phyloP scores from a whole-genome alignment of 2,888 invertebrate species.

The Tenodera sinensis region DNA sequence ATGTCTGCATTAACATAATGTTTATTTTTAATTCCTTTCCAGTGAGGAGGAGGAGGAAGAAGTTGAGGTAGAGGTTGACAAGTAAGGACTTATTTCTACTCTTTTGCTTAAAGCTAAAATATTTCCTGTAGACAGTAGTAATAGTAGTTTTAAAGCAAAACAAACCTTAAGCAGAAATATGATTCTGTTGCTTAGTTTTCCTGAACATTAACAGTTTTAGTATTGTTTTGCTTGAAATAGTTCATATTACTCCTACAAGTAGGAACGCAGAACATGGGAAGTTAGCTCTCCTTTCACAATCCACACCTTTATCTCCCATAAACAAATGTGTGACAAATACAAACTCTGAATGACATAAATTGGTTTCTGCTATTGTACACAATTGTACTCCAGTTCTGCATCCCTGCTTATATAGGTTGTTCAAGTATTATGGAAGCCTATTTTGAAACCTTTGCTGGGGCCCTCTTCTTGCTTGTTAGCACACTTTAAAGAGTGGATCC shows the following conservation, averaged over 20 bases:
- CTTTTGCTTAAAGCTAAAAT: not conserved
- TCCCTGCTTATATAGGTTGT: too few relatives aligned
- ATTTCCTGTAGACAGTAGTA: not conserved
- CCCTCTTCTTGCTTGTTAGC: too few relatives aligned
- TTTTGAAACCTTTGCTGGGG: too few relatives aligned
- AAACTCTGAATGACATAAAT: too few relatives aligned
- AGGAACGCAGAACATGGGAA: too few relatives aligned
- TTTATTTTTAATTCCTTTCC: conserved; percentile 38
- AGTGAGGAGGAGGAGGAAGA: conserved; percentile 72
- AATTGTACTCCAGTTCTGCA: too few relatives aligned
- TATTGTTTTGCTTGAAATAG: not conserved
- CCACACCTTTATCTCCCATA: too few relatives aligned
- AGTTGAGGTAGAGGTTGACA: conserved; percentile 77
- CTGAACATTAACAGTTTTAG: not conserved
- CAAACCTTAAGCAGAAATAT: not conserved
- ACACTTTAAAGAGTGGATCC: too few relatives aligned
- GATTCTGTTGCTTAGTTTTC: not conserved
- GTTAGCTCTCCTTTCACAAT: too few relatives aligned
- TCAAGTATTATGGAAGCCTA: too few relatives aligned
- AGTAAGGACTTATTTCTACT: conserved; percentile 57
- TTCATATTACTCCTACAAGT: not conserved
- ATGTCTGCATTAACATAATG: not conserved
- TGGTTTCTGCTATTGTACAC: too few relatives aligned
- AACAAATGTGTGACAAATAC: too few relatives aligned
- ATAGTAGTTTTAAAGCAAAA: not conserved